phyloP scores from a whole-genome alignment of 2,888 invertebrate genomes.

The Limenitis camilla region DNA sequence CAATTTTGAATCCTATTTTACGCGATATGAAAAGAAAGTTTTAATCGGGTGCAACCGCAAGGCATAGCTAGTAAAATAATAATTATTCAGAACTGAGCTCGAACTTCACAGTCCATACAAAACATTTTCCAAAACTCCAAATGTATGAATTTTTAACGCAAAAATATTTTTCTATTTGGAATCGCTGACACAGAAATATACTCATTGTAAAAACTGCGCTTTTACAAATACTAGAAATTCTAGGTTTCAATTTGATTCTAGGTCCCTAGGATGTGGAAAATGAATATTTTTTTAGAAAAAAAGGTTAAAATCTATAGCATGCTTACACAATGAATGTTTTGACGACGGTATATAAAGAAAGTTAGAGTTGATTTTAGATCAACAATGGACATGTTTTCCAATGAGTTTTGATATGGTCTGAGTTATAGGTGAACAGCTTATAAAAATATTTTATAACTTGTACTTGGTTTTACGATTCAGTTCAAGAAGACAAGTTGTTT shows the following conservation, averaged over 20 bases:
- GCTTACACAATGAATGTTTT: slow-evolving; percentile 20
- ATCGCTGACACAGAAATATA: neutral
- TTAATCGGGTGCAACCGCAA: too few relatives aligned
- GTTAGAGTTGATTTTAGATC: slow-evolving; percentile 40
- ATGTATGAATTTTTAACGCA: neutral
- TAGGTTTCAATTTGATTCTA: neutral
- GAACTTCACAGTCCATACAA: too few relatives aligned
- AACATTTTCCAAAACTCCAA: neutral
- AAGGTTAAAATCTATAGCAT: slow-evolving; percentile 18
- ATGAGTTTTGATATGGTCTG: slow-evolving; percentile 35
- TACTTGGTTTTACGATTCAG: too few relatives aligned
- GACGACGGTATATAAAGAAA: slow-evolving; percentile 28
- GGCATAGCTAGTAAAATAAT: too few relatives aligned
- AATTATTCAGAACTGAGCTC: too few relatives aligned
- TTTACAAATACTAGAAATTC: slow-evolving; percentile 2
- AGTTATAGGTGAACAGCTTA: slow-evolving; percentile 30
- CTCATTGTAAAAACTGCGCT: neutral
- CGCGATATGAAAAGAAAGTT: too few relatives aligned
- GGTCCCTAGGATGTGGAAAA: slow-evolving; percentile 4
- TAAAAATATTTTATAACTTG: neutral
- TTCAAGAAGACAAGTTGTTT: neutral
- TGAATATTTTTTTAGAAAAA: neutral
- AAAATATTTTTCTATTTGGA: neutral
- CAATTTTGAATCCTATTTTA: too few relatives aligned
- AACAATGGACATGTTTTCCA: slow-evolving; percentile 33